Conservation (phyloP, 2,888 invertebrate species). For the Oscheius sp. region DNA sequence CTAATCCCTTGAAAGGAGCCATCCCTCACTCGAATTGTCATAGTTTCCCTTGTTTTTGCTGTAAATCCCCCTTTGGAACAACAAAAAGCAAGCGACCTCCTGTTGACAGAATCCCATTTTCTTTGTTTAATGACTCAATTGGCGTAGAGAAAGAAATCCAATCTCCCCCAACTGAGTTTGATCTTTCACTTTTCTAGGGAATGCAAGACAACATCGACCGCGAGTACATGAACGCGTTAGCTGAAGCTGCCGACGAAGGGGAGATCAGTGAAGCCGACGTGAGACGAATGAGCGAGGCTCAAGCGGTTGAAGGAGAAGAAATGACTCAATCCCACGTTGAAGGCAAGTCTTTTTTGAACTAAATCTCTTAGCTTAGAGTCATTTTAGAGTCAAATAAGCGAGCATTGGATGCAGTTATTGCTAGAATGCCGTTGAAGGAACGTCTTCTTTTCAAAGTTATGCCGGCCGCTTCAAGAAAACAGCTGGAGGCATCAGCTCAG, state of each 20-base stretch:
- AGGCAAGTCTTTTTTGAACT: background rate
- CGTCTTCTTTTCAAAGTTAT: slow-evolving; percentile 63
- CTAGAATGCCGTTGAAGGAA: slow-evolving; percentile 62
- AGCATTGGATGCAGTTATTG: slow-evolving; percentile 54
- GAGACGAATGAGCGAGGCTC: slow-evolving; percentile 13
- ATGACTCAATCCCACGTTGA: background rate
- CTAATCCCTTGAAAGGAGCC: background rate
- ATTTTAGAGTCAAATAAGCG: slow-evolving; percentile 28
- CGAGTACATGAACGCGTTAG: slow-evolving; percentile 63
- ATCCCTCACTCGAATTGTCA: background rate
- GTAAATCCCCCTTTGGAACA: background rate
- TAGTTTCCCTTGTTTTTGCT: background rate
- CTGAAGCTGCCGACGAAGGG: slow-evolving; percentile 57
- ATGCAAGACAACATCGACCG: slow-evolving; percentile 67
- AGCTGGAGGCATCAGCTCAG: slow-evolving; percentile 43
- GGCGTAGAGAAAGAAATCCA: background rate
- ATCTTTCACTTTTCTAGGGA: slow-evolving; percentile 43
- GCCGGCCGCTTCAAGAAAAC: slow-evolving; percentile 56
- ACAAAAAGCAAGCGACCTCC: background rate
- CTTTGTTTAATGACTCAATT: background rate
- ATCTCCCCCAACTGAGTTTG: background rate
- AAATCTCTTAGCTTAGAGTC: background rate
- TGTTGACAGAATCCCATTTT: background rate
- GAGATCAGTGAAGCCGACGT: slow-evolving; percentile 39
- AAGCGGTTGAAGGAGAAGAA: background rate